Evolutionary conservation across 2,888 invertebrate species (phyloP), one percentile per base, ranked within the genome.

Genomic region (Aphodius granarius): DNA sequence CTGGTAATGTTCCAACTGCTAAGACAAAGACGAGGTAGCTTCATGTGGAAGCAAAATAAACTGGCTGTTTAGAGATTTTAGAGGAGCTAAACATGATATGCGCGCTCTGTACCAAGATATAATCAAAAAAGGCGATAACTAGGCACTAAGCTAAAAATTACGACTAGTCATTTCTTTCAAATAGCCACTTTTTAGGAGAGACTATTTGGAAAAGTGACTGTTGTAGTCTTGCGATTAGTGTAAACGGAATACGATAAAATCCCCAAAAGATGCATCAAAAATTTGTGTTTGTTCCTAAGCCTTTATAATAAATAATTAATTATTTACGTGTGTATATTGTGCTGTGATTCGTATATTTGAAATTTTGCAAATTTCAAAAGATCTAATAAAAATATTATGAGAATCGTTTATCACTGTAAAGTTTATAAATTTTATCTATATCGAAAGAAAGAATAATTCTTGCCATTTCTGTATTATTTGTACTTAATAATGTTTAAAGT

Each of bases 1-100:
- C 92, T 81, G 92, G 92, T 72, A 89, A 84, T 77, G 86, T 91
- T 71, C 87, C 83, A 63, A 82, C 85, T 21, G 83, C 85, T n/a
- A 85, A 83, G 79, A 80, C 85, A 15, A 86, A 86, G 81, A 83
- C 86, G 73, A 87, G 87, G 87, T 87, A 87, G 87, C 86, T 84
- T 80, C 66, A 73, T 63, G 63, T 75, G 22, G n/a, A n/a, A 68
- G 20, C n/a, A n/a, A 68, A 68, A n/a, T 20, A 68, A 20, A n/a
- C 22, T 20, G 68, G 68, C 68, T 68, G 68, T 73, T 66, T 66
- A 23, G 22, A 64, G 71, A 70, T 68, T 64, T 77, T 70, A 66
- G 73, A 43, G 71, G 43, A 43, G 43, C 43, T 71, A 43, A 65
- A 68, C 68, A 68, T 20, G 68, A 68, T 68, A 68, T 21, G 68